These are phyloP conservation scores for Brienomyrus longianalis DNA, from an alignment of 2,113 vertebrate genomes.

Conservation along the genomic window DNA sequence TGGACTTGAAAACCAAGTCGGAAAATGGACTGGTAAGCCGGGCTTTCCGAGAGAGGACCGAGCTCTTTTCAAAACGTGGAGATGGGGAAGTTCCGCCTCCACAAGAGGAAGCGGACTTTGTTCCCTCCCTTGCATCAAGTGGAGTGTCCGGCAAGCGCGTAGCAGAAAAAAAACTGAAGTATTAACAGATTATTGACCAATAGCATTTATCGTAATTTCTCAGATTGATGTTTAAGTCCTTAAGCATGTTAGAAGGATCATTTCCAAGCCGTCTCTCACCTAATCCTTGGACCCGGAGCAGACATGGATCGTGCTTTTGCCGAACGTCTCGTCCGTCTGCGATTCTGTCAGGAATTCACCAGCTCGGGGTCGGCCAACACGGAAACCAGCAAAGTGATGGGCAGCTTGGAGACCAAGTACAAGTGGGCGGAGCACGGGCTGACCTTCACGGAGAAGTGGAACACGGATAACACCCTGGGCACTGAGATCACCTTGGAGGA, in stretches of 20 bases:
- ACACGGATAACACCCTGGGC: conserved; percentile 91
- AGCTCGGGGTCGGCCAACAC: conserved; percentile 91
- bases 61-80: neutral
- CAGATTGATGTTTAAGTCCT: neutral
- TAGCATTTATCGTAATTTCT: neutral
- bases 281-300: neutral
- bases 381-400: conserved; percentile 87
- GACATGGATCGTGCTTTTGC: neutral
- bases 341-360: conserved; percentile 77
- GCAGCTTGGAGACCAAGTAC: conserved; percentile 95
- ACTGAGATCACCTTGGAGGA: conserved; percentile 90
- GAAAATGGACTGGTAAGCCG: conserved; percentile 92
- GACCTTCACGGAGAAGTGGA: conserved; percentile 96
- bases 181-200: neutral
- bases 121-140: neutral
- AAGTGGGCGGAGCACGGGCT: conserved; percentile 86
- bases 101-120: neutral
- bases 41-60: neutral
- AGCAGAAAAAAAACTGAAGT: neutral
- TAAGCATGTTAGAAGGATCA: neutral
- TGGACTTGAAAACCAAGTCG: conserved; percentile 95
- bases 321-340: neutral
- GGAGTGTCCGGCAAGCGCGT: neutral
- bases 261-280: neutral
- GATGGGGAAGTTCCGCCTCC: neutral